A percentile compares a stretch with the other conserved stretches of the same genome.
Evolutionary conservation across 1,140 invertebrate species (phyloP).

Genomic region (Bradynema listronoti): DNA sequence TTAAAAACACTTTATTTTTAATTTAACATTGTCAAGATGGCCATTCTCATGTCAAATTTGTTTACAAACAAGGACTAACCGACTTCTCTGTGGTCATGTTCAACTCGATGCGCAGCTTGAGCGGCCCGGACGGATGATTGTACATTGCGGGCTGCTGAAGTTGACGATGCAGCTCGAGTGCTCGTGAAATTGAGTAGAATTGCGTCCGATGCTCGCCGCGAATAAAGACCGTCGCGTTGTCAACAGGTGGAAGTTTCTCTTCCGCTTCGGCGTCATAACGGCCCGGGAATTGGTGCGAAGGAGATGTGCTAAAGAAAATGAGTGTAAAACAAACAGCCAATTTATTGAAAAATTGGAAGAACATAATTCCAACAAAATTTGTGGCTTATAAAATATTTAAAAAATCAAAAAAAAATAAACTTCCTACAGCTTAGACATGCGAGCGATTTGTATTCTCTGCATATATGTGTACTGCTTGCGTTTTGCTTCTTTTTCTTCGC

Average conservation of each 20-base stretch:
- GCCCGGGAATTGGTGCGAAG: conserved; percentile 49
- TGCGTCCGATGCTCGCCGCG: conserved; percentile 38
- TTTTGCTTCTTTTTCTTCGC: conserved; percentile 53
- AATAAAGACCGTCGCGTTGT: conserved; percentile 42
- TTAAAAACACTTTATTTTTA: too few relatives aligned
- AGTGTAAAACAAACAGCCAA: conserved; percentile 12
- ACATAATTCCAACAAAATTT: conserved; percentile 10
- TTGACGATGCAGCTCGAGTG: conserved; percentile 45
- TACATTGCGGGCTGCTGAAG: conserved; percentile 51
- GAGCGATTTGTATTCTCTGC: conserved; percentile 17
- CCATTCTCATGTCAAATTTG: too few relatives aligned
- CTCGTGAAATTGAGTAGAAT: conserved; percentile 44
- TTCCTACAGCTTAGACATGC: conserved; percentile 14
- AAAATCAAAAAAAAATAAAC: conserved; percentile 13
- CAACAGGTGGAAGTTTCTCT: conserved; percentile 30
- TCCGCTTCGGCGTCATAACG: conserved; percentile 43
- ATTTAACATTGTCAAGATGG: too few relatives aligned
- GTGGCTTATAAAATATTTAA: conserved; percentile 12
- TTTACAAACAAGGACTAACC: conserved; percentile 23
- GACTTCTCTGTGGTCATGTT: conserved; percentile 55
- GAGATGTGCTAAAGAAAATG: conserved; percentile 40
- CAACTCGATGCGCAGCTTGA: conserved; percentile 49
- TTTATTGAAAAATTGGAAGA: conserved; percentile 19
- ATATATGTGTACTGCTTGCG: conserved; percentile 54
- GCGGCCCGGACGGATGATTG: conserved; percentile 48